Base-by-base conservation (phyloP, 1,140 invertebrate genomes). In the Patella vulgata region DNA sequence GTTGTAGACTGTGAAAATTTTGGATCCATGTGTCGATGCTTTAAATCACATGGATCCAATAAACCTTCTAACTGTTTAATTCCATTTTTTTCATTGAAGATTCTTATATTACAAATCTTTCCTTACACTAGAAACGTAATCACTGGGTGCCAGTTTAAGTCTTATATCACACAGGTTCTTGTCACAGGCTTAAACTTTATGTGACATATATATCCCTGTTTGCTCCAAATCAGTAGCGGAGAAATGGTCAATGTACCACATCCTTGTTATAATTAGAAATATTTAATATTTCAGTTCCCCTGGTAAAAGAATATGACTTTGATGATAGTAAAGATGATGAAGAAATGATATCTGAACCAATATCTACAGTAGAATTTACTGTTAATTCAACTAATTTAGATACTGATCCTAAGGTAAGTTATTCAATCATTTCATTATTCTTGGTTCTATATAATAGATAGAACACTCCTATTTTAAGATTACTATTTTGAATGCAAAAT, bases 361-460 rank as follows among this genome's bases (percentile, higher is more conserved):
- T 74, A 14, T 66, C 70, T 23, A 68, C 74, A 17, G 59, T 73
- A 14, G 74, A 77, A 53, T 52, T 77, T 1, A 69, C 72, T 19
- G 27, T 74, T 11, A 66, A 63, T 14, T 68, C 70, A 4, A 58
- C 67, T 21, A 66, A 60, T 44, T 39, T 66, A 36, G 25, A 43
- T 11, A 36, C 56, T 11, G 12, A 27, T n/a, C 40, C n/a, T n/a
- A n/a, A 70, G 60, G 68, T 70, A n/a, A 31, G 63, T 42, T 11
- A n/a, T 23, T 48, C 17, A 5, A 23, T 57, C 21, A 44, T 17
- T 6, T 42, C 44, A 2, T 8, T 19, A 30, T 28, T 36, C 8
- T 9, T 25, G 30, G 57, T 65, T 27, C 44, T 25, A 36, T 1
- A 31, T 52, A 19, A 51, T 19, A 52, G 21, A 14, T 14, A 25